Evolutionary conservation across 1,140 invertebrate genomes (phyloP), one percentile per base, ranked within the genome.

Genomic region (Drosophila tani): DNA sequence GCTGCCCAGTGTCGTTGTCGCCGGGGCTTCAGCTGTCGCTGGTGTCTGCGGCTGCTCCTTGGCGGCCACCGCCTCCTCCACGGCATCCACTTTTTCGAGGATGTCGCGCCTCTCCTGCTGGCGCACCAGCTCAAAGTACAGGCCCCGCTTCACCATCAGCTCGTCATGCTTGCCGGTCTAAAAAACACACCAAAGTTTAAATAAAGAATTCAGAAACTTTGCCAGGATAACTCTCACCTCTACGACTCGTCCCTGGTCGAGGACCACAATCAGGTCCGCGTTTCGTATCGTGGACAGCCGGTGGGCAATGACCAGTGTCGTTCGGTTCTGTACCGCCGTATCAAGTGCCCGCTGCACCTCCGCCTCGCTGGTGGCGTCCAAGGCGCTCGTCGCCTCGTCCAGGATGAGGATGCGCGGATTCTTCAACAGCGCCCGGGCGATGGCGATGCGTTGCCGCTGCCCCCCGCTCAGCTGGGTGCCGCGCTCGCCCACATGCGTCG

Each of bases 321-420:
- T 98, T 66, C 97, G 94, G 21, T 97, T 97, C 81, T 95, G 94
- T 0, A 95, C 94, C 6, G 96, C 97, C 49, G 94, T 94, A 82
- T 98, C 97, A 17, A 98, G 93, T 0, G 97, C 97, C 50, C 95
- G 95, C 90, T 98, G 97, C 2, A 98, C 97, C 49, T 97, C 94
- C 91, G 96, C 95, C 93, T 98, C 98, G 65, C 97, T 98, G 81
- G 97, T 97, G 9, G 97, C 96, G 94, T 98, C 97, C 59, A 99
- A 93, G 1, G 98, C 98, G 94, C 97, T 98, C 6, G 97, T 98
- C 19, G 97, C 97, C 94, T 99, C 97, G 93, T 99, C 98, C 40
- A 98, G 91, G 78, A 98, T 95, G 46, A 98, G 93, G 75, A 99
- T 95, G 17, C 95, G 95, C 0, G 98, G 98, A 90, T 98, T 96